Conservation (phyloP, 2,888 invertebrate species). For the Plutella xylostella region DNA sequence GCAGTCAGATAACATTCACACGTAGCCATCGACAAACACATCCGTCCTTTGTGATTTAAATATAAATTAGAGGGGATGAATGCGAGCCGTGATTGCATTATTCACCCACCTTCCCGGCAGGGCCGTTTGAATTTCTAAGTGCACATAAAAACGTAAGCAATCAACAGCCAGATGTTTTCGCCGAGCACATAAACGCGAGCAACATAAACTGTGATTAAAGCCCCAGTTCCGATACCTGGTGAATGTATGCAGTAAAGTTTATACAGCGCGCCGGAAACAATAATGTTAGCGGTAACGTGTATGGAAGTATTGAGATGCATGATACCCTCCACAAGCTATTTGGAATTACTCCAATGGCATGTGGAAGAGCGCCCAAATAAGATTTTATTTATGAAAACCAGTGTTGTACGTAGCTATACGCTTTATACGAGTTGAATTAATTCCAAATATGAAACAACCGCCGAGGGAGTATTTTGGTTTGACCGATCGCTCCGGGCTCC, state of each 20-base stretch:
- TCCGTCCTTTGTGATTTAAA: conserved; percentile 22
- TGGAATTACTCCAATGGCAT: no score
- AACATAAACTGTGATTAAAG: conserved; percentile 60
- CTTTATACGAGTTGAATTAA: not conserved
- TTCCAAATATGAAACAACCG: not conserved
- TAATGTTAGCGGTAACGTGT: no score
- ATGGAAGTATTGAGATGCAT: no score
- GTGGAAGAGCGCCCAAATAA: no score
- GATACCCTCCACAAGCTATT: no score
- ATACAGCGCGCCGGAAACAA: conserved; percentile 31
- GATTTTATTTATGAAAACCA: no score
- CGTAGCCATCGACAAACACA: not conserved
- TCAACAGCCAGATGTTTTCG: conserved; percentile 60
- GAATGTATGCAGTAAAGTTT: conserved; percentile 51
- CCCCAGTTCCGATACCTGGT: conserved; percentile 55
- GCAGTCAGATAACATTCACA: not conserved
- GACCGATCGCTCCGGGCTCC: not conserved
- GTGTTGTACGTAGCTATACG: no score
- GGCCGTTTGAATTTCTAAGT: conserved; percentile 40
- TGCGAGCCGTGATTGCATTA: conserved; percentile 37
- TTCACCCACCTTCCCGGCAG: conserved; percentile 31
- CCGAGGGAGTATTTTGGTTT: not conserved
- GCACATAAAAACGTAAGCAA: conserved; percentile 62
- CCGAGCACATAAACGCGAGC: conserved; percentile 51
- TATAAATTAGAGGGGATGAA: conserved; percentile 39